These are phyloP conservation scores for Vespertilio murinus DNA, from an alignment of 2,797 vertebrate species.

Conservation along the genomic window DNA sequence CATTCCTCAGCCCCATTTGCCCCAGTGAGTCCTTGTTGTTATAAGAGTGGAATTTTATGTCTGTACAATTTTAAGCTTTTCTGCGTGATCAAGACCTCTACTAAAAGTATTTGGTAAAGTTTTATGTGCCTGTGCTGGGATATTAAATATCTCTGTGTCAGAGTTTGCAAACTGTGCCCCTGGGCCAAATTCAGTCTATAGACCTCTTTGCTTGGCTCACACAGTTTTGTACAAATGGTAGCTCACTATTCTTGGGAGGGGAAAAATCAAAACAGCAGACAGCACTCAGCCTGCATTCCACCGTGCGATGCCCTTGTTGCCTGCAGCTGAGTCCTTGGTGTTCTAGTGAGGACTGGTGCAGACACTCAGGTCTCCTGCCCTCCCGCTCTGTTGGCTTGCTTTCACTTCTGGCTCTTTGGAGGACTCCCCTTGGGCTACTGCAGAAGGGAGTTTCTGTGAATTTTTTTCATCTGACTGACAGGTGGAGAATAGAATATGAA, in stretches of 20 bases:
- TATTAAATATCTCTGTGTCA: neutral
- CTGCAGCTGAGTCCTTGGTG: neutral
- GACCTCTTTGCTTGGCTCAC: neutral
- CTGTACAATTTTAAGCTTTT: neutral
- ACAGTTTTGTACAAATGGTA: neutral
- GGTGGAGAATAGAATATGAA: neutral
- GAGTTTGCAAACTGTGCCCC: neutral
- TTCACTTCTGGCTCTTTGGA: neutral
- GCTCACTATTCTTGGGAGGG: neutral
- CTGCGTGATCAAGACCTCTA: neutral
- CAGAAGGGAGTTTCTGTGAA: neutral
- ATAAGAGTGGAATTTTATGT: neutral
- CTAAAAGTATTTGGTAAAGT: neutral
- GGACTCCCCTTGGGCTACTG: neutral
- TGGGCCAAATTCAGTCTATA: neutral
- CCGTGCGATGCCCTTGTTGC: accelerated
- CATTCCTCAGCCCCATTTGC: neutral
- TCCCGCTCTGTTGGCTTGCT: neutral
- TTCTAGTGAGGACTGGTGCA: neutral
- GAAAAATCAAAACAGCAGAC: neutral
- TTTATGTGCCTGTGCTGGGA: neutral
- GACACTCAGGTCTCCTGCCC: accelerated
- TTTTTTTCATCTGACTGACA: neutral
- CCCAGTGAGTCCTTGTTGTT: neutral
- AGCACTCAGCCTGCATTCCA: neutral